Evolutionary conservation across 2,888 invertebrate species (phyloP).

Genomic region (Catocala nupta): DNA sequence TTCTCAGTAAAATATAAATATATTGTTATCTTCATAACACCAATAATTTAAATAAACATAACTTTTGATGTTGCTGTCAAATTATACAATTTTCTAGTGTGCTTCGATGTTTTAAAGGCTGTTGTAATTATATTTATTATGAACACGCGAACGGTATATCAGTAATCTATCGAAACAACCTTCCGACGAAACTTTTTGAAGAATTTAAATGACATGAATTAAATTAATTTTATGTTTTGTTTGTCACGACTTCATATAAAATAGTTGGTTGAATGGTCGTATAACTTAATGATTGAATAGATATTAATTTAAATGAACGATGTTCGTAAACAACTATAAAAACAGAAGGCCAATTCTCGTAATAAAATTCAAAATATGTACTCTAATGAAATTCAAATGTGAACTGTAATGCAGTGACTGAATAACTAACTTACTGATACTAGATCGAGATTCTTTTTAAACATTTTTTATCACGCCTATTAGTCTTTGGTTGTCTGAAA

Average conservation of each 20-base stretch:
- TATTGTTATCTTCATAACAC: slow-evolving; percentile 21
- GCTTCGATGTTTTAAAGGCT: slow-evolving; percentile 23
- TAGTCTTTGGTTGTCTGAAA: no score
- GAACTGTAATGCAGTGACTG: no score
- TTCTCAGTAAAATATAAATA: slow-evolving; percentile 24
- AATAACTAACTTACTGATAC: no score
- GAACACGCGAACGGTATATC: slow-evolving; percentile 41
- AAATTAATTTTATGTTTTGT: slow-evolving; percentile 10
- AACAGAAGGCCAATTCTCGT: no score
- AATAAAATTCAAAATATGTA: no score
- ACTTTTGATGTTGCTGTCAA: slow-evolving; percentile 27
- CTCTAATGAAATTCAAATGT: no score
- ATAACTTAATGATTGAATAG: neutral
- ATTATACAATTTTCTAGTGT: slow-evolving; percentile 42
- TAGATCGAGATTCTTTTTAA: no score
- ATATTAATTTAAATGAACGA: neutral
- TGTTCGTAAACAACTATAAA: no score
- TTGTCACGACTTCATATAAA: slow-evolving; percentile 10
- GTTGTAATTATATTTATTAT: slow-evolving; percentile 46
- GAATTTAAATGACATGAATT: slow-evolving; percentile 18
- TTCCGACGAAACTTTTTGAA: slow-evolving; percentile 25
- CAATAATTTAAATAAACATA: slow-evolving; percentile 35
- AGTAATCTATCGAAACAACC: slow-evolving; percentile 35
- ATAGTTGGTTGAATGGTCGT: slow-evolving; percentile 7
- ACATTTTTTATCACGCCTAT: no score